Percentiles rank a stretch among this genome's conserved stretches.
Evolutionary conservation across 1,140 invertebrate genomes (phyloP).

Genomic region (Drosophila mayri): DNA sequence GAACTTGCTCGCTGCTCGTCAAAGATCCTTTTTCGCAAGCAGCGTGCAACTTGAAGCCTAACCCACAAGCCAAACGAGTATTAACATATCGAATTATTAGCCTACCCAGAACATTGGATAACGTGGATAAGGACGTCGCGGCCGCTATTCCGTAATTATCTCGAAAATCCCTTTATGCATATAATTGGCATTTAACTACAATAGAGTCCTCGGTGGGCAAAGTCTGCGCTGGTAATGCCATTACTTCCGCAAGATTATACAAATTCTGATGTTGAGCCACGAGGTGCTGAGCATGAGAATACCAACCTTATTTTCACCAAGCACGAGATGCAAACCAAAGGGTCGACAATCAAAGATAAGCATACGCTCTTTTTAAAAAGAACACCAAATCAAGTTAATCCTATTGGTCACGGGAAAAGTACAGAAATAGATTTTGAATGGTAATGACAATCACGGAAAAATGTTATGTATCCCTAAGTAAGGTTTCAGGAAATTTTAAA

Average conservation of each 20-base stretch:
- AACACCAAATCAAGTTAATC: slow-evolving; percentile 19
- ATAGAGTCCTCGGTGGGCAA: slow-evolving; percentile 54
- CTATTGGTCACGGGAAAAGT: slow-evolving; percentile 16
- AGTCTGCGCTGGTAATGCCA: slow-evolving; percentile 58
- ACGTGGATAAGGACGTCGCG: slow-evolving; percentile 65
- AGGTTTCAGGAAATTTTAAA: background rate
- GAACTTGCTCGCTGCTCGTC: slow-evolving; percentile 37
- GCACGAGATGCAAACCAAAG: slow-evolving; percentile 19
- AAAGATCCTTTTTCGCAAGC: slow-evolving; percentile 12
- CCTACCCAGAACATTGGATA: slow-evolving; percentile 83
- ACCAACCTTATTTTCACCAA: slow-evolving; percentile 6
- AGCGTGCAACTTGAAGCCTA: slow-evolving; percentile 65
- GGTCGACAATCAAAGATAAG: slow-evolving; percentile 21
- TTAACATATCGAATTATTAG: slow-evolving; percentile 84
- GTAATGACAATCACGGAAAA: background rate
- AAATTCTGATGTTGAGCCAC: slow-evolving; percentile 36
- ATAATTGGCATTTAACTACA: slow-evolving; percentile 78
- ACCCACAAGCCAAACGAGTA: slow-evolving; percentile 58
- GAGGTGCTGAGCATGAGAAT: slow-evolving; percentile 24
- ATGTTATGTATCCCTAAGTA: background rate
- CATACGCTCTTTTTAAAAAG: slow-evolving; percentile 20
- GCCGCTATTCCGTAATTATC: slow-evolving; percentile 75
- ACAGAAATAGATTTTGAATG: background rate
- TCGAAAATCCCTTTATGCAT: slow-evolving; percentile 73
- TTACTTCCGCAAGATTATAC: slow-evolving; percentile 70